A percentile compares a stretch with the other conserved stretches of the same genome.
These are phyloP conservation scores for Stegophylla sp. DNA, from an alignment of 2,888 invertebrate species.

Conservation along the genomic window DNA sequence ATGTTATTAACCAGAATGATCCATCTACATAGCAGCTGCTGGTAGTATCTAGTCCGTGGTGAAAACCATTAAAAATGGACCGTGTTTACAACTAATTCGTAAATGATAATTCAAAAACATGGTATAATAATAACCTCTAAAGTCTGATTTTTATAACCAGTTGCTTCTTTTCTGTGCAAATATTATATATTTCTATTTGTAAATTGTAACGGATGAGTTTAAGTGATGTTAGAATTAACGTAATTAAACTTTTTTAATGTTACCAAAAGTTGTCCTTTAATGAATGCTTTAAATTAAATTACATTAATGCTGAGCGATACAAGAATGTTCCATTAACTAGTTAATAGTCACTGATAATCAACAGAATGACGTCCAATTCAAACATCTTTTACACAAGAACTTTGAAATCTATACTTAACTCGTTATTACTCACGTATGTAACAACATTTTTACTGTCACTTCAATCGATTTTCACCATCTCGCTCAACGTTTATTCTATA, in stretches of 20 bases:
- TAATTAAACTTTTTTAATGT: too few species aligned
- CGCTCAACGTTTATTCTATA: background rate
- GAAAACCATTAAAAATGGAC: too few species aligned
- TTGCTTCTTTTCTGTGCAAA: background rate
- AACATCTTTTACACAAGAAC: conserved; percentile 31
- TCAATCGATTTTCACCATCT: conserved; percentile 2
- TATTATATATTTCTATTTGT: background rate
- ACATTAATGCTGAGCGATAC: too few species aligned
- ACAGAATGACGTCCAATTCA: conserved; percentile 6
- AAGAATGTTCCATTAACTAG: too few species aligned
- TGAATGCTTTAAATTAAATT: too few species aligned
- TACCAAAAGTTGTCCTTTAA: too few species aligned
- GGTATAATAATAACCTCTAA: background rate
- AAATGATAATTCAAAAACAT: too few species aligned
- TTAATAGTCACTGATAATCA: background rate
- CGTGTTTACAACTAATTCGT: too few species aligned
- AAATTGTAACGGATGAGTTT: background rate
- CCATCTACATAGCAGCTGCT: too few species aligned
- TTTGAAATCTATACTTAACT: conserved; percentile 15
- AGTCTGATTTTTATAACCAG: background rate
- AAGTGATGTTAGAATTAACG: background rate
- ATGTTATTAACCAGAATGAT: too few species aligned
- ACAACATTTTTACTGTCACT: conserved; percentile 7
- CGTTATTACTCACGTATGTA: conserved; percentile 24
- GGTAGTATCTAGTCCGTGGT: too few species aligned